Base-by-base conservation (phyloP, 1,140 invertebrate species). In the Medauroidea extradentata region DNA sequence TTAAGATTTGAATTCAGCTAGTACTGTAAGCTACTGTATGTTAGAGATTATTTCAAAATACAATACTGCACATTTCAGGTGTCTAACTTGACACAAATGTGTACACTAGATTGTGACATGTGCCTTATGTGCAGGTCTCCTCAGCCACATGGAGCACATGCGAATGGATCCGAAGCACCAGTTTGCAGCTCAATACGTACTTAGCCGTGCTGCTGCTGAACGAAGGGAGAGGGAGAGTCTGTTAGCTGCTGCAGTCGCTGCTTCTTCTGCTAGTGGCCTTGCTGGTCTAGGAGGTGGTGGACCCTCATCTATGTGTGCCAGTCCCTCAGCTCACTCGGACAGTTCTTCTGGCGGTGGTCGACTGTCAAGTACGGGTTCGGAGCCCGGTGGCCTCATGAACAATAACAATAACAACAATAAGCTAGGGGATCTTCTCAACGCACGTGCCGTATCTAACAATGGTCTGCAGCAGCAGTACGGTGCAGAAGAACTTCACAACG, bases 91-190 rank as follows among this genome's bases (percentile, higher is more conserved):
- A n/a, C n/a, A n/a, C n/a, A n/a, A n/a, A n/a, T n/a, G n/a, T n/a
- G n/a, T n/a, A n/a, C n/a, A n/a, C n/a, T n/a, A n/a, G n/a, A n/a
- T n/a, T n/a, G 29, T 4, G 29, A 46, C 21, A 8, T 8, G 43
- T 46, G 43, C 8, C 7, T 16, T 34, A 0, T 55, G 0, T 21
- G 23, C 76, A 95, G 93, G 92, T 72, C 80, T 96, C 23, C 80
- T 96, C 53, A 90, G 88, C 60, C 93, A 96, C 73, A 95, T 96
- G 93, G 93, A 96, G 71, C 91, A 94, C 70, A 95, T 95, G 93
- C 84, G 93, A 68, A 95, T 94, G 91, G 93, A 96, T 76, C 92
- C 93, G 2, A 96, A 95, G 76, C 93, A 95, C 82, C 93, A 95
- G 73, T 95, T 95, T 71, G 93, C 93, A 29, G 93, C 93, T 23